phyloP scores from a whole-genome alignment of 2,113 vertebrate genomes.

The Mustela nigripes region DNA sequence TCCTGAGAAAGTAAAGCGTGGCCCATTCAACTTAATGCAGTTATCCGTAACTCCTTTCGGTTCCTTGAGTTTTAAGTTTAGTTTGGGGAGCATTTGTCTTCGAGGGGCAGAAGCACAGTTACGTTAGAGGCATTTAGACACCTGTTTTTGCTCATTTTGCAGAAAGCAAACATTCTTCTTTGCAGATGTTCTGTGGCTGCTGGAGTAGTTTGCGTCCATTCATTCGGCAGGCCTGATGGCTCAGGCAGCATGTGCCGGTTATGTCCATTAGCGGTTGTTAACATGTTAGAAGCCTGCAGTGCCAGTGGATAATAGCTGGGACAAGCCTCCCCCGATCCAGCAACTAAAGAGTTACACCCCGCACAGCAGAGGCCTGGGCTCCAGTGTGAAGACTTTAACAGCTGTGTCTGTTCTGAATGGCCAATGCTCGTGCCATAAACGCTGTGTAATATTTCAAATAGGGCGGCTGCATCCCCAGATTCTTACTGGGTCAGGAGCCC shows the following conservation, averaged over 20 bases:
- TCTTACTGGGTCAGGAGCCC: fast-evolving
- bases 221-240: background rate
- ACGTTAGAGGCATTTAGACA: background rate
- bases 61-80: background rate
- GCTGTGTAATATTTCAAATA: background rate
- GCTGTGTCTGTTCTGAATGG: background rate
- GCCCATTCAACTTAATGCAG: background rate
- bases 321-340: background rate
- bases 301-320: background rate
- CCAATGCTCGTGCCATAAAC: no score
- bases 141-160: background rate
- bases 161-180: background rate
- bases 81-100: background rate
- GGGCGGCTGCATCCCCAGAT: background rate
- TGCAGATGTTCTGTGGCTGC: background rate
- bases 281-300: background rate
- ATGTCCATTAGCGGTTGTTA: fast-evolving
- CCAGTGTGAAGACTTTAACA: background rate
- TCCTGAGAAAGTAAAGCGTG: background rate
- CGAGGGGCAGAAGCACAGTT: fast-evolving
- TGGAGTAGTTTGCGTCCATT: background rate
- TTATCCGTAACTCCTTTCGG: background rate
- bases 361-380: background rate
- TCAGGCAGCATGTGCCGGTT: fast-evolving
- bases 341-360: background rate